These are phyloP conservation scores for Onychorhynchus coronatus DNA, from an alignment of 2,113 vertebrate genomes.

Conservation along the genomic window DNA sequence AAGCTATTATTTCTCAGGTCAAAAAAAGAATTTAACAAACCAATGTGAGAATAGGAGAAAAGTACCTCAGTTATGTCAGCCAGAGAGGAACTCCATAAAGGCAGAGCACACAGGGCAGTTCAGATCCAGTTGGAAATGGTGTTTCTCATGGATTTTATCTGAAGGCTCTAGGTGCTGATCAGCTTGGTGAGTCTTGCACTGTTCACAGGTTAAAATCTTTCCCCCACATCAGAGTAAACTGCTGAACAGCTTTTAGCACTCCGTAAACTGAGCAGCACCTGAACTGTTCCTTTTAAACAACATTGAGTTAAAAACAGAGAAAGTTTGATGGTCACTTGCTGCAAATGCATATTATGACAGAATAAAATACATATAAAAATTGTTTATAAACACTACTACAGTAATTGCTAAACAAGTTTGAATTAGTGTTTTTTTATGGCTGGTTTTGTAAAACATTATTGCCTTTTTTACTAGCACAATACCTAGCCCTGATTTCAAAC, in stretches of 20 bases:
- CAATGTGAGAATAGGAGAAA: neutral
- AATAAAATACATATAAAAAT: neutral
- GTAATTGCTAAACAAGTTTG: neutral
- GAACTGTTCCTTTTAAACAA: neutral
- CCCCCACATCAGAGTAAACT: neutral
- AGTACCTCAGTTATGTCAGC: neutral
- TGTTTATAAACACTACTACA: neutral
- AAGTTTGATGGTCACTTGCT: neutral
- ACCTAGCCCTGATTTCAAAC: neutral
- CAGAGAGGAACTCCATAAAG: neutral
- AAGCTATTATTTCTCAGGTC: neutral
- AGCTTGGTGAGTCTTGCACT: accelerated
- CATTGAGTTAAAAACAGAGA: neutral
- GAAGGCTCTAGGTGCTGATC: neutral
- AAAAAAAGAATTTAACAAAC: neutral
- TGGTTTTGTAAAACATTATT: neutral
- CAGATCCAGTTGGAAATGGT: neutral
- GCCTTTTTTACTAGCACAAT: neutral
- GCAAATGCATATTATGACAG: neutral
- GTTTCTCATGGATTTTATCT: neutral
- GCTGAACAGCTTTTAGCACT: neutral
- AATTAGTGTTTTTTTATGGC: neutral
- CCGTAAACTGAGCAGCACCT: neutral
- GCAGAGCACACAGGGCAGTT: neutral
- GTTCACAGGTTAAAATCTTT: neutral